Base-by-base conservation (phyloP, 2,797 vertebrate species). In the Danio kyathit region DNA sequence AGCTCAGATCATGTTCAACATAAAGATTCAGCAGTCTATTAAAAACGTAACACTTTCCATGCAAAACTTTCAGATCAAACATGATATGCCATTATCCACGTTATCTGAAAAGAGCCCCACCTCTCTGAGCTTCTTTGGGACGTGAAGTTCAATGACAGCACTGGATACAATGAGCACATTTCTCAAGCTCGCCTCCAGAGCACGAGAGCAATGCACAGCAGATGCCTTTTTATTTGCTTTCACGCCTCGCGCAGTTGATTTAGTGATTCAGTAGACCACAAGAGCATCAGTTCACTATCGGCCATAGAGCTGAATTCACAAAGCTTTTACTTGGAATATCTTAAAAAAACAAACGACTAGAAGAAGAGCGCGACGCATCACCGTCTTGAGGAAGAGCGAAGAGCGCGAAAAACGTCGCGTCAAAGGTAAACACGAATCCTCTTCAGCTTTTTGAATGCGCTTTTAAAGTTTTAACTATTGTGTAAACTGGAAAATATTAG, bases 201-300 rank as follows among this genome's bases (percentile, higher is more conserved):
- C 76, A 16, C 66, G 41, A 66, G 78, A 56, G 84, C 75, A 49
- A 48, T 44, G 59, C 73, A 43, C 54, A 46, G 70, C 81, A 41
- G 14, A 59, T 46, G 41, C 6, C 49, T 49, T 40, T 71, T 11
- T 38, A 11, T 63, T 44, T 17, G 79, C 16, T 41, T 74, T 74
- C 75, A 48, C 61, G 65, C 67, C 59, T 77, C 80, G 54, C 52
- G 74, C 59, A 17, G 29, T 72, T 43, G 61, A 51, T 64, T 83
- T 82, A 48, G 83, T 88, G 88, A 85, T 83, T 85, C 87, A 84
- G 84, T 84, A 85, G 84, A 86, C 85, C 76, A 74, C 76, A 81
- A 43, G 80, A 67, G 40, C 76, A 52, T 48, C 63, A 70, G 70
- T 74, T n/a, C 65, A 16, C 40, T 38, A 52, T 60, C 63, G 54